Base-by-base conservation (phyloP, 2,888 invertebrate species). In the Cantharis flavilabris region DNA sequence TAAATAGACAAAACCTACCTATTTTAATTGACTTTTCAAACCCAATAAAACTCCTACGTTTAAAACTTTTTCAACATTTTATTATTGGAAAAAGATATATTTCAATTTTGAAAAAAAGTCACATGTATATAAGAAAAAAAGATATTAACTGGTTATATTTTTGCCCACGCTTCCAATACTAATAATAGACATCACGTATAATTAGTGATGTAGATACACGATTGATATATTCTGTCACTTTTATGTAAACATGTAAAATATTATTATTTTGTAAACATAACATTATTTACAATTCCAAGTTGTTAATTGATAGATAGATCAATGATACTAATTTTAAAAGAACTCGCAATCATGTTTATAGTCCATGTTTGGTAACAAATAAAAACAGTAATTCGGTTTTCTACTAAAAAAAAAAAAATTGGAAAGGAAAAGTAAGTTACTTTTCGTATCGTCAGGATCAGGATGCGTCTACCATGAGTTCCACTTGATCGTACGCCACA, bases 171-270 rank as follows among this genome's bases (percentile, higher is more conserved):
- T 49, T 49, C 49, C n/a, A 33, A 49, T 49, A n/a, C 49, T 49
- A 49, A 49, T 49, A 49, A 49, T 49, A 49, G 49, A 49, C 49
- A 49, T 49, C 49, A 49, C 49, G 49, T 49, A 49, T 49, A 49
- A 49, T 49, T 49, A 49, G 28, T 30, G 49, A 49, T 49, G 49
- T 49, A 49, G 62, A 69, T 70, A 16, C 20, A 64, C 63, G 70
- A 70, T 72, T 72, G 64, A 76, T 72, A 76, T 69, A 76, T 76
- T 76, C 72, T 76, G 30, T 69, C 69, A 67, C 16, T 67, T 76
- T 30, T 62, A 28, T 64, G 75, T 72, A 71, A 76, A 76, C 71
- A 72, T 23, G 70, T 64, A 28, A 74, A 70, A 26, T 75, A 33
- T 49, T 20, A 28, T 64, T 64, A 62, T 70, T 26, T 33, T 70